Conservation (phyloP, 2,113 vertebrate species). For the Tympanuchus pallidicinctus region DNA sequence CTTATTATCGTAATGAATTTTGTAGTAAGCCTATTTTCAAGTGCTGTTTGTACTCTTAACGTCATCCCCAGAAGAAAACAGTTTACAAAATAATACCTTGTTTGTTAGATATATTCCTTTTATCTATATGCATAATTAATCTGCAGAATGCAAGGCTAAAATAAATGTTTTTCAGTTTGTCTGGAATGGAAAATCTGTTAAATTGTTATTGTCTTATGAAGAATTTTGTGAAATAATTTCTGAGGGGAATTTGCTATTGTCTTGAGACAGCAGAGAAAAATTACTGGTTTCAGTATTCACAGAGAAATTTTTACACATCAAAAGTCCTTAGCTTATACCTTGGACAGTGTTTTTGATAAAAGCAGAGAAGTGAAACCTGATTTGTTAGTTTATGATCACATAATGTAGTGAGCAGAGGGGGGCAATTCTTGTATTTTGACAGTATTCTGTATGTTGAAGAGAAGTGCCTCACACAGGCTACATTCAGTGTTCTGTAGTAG, state of each 20-base stretch:
- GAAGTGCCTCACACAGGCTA: background rate
- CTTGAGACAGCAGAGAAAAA: background rate
- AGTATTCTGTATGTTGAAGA: background rate
- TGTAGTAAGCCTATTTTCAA: background rate
- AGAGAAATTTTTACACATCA: background rate
- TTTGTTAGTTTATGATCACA: background rate
- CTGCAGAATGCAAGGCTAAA: background rate
- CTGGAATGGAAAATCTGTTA: background rate
- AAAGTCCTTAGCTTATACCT: background rate
- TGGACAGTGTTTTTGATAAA: background rate
- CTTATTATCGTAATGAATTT: background rate
- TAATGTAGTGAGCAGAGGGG: background rate
- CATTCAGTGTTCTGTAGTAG: background rate
- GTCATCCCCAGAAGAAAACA: background rate
- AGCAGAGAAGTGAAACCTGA: background rate
- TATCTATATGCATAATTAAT: background rate
- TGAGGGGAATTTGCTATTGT: background rate
- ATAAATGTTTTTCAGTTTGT: background rate
- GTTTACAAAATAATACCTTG: background rate
- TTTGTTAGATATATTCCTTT: background rate
- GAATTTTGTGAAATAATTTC: background rate
- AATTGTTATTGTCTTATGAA: background rate
- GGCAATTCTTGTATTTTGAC: background rate
- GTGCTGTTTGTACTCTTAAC: background rate
- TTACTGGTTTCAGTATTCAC: background rate